phyloP scores from a whole-genome alignment of 2,888 invertebrate species.

The Drosophila siamana region DNA sequence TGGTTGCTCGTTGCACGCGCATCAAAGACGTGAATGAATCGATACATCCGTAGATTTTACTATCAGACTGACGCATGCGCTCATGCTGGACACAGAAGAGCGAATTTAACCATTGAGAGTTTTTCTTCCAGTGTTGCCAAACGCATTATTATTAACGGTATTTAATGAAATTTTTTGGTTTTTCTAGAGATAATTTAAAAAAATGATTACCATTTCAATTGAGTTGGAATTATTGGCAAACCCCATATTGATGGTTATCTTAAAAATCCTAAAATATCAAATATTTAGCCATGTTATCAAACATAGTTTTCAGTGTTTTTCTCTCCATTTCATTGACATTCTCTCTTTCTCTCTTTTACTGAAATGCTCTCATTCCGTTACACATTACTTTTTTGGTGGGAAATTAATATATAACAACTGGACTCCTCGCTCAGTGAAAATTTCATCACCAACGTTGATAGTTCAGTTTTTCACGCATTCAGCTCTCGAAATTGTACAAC shows the following conservation, averaged over 20 bases:
- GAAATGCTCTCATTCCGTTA: constrained; percentile 45
- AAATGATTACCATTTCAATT: not conserved
- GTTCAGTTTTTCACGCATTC: constrained; percentile 71
- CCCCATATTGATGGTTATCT: not conserved
- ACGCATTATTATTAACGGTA: constrained; percentile 53
- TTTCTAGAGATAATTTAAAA: not conserved
- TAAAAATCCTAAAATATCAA: not conserved
- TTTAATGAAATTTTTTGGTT: not conserved
- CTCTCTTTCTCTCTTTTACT: not conserved
- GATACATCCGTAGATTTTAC: constrained; percentile 61
- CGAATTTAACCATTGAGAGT: constrained; percentile 22
- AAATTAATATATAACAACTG: constrained; percentile 69
- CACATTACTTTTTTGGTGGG: constrained; percentile 68
- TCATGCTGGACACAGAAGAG: not conserved
- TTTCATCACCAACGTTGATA: constrained; percentile 84
- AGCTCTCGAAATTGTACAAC: constrained; percentile 48
- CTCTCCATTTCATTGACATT: not conserved
- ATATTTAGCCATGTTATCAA: not conserved
- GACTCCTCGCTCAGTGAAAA: constrained; percentile 82
- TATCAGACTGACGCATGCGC: constrained; percentile 59
- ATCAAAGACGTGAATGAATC: constrained; percentile 69
- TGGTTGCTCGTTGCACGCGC: constrained; percentile 46
- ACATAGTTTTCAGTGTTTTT: not conserved
- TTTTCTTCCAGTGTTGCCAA: constrained; percentile 55
- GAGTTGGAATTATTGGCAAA: not conserved